phyloP scores from a whole-genome alignment of 2,888 invertebrate genomes.

The Parnassius mnemosyne region DNA sequence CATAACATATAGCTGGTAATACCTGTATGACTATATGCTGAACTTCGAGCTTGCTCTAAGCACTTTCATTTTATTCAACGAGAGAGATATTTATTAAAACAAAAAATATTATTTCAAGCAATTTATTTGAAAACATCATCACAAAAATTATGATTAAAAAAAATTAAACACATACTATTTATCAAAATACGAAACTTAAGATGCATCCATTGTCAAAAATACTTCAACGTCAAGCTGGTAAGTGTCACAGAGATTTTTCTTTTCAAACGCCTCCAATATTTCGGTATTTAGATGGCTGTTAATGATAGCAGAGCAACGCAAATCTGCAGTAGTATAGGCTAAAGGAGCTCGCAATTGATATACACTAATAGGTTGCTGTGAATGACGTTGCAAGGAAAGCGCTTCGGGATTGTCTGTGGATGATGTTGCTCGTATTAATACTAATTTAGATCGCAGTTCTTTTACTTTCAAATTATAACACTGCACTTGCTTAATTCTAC shows the following conservation, averaged over 20 bases:
- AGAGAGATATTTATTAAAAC: background rate
- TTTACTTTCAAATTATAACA: constrained; percentile 28
- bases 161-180: background rate
- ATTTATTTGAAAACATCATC: constrained; percentile 9
- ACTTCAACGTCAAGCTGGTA: constrained; percentile 42
- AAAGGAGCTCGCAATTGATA: constrained; percentile 44
- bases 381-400: constrained; percentile 34
- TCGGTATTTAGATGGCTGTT: constrained; percentile 45
- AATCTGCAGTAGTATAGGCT: constrained; percentile 37
- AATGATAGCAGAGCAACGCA: constrained; percentile 45
- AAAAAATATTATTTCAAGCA: constrained; percentile 1
- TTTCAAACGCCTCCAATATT: constrained; percentile 40
- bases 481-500: constrained; percentile 33
- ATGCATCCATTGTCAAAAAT: constrained; percentile 33
- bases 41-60: no score
- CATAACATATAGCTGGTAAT: background rate
- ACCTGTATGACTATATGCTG: no score
- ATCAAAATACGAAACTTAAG: background rate
- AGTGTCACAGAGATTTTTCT: constrained; percentile 49
- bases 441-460: constrained; percentile 40
- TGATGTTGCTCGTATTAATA: constrained; percentile 42
- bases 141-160: constrained; percentile 8
- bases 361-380: constrained; percentile 36
- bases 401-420: constrained; percentile 37
- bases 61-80: no score